These are phyloP conservation scores for Podabrus alpinus DNA, from an alignment of 2,888 invertebrate species.

Conservation along the genomic window DNA sequence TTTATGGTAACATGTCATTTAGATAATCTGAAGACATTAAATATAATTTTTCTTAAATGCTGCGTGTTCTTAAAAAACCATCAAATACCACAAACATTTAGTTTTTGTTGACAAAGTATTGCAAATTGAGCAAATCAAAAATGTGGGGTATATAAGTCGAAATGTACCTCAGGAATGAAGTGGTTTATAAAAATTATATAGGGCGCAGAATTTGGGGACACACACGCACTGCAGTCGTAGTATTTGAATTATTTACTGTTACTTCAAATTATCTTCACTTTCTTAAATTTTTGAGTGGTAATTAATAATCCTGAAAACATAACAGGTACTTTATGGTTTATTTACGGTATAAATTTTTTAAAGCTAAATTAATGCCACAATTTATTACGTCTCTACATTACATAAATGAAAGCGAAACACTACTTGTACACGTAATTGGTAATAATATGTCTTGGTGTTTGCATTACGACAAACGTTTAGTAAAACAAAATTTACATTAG, in stretches of 20 bases:
- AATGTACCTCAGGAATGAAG: background rate
- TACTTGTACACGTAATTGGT: slow-evolving; percentile 12
- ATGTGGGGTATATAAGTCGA: background rate
- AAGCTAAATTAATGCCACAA: slow-evolving; percentile 39
- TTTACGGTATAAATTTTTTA: slow-evolving; percentile 40
- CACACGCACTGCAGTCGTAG: background rate
- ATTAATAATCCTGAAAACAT: slow-evolving; percentile 42
- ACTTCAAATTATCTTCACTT: background rate
- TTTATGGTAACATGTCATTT: slow-evolving; percentile 22
- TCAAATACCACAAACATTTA: background rate
- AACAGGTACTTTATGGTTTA: slow-evolving; percentile 34
- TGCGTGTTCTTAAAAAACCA: background rate
- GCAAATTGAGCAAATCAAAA: background rate
- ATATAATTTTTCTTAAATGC: slow-evolving; percentile 8
- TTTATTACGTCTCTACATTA: slow-evolving; percentile 38
- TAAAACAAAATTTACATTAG: background rate
- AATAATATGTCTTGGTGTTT: slow-evolving; percentile 8
- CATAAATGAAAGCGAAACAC: slow-evolving; percentile 14
- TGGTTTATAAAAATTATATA: background rate
- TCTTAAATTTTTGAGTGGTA: slow-evolving; percentile 16
- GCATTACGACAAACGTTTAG: background rate
- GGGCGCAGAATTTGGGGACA: background rate
- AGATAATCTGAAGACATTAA: slow-evolving; percentile 20
- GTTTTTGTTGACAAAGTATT: background rate
- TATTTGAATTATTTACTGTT: background rate